These are phyloP conservation scores for Acronicta psi DNA, from an alignment of 2,888 invertebrate species.

Conservation along the genomic window DNA sequence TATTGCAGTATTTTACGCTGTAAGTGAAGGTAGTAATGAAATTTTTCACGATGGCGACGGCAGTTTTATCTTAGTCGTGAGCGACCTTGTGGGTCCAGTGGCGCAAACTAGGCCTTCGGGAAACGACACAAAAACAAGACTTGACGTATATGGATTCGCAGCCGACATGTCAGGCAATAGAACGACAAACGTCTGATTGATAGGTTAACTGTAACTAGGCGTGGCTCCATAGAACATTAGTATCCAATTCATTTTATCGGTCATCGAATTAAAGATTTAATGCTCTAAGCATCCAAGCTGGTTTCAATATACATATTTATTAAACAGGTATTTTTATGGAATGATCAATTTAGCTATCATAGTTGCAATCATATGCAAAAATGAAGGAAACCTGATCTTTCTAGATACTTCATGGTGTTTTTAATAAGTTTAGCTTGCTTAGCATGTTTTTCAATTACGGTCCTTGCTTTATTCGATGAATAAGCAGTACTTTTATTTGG, in stretches of 20 bases:
- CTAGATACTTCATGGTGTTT: constrained; percentile 26
- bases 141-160: constrained; percentile 76
- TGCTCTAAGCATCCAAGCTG: constrained; percentile 20
- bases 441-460: constrained; percentile 13
- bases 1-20: constrained; percentile 55
- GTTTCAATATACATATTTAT: constrained; percentile 29
- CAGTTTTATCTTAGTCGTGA: constrained; percentile 60
- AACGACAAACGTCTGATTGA: constrained; percentile 76
- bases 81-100: constrained; percentile 79
- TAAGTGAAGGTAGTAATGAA: constrained; percentile 61
- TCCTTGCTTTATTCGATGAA: not conserved
- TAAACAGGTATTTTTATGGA: constrained; percentile 25
- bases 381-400: constrained; percentile 26
- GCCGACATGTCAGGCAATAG: constrained; percentile 70
- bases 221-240: constrained; percentile 63
- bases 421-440: constrained; percentile 8
- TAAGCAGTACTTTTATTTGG: constrained; percentile 4
- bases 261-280: constrained; percentile 61
- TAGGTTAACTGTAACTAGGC: constrained; percentile 80
- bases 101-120: constrained; percentile 80
- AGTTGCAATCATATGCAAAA: constrained; percentile 34
- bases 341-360: constrained; percentile 17
- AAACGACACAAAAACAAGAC: constrained; percentile 81
- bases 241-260: constrained; percentile 66
- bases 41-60: constrained; percentile 54